Evolutionary conservation across 1,140 invertebrate species (phyloP).

Genomic region (Zaprionus ghesquierei): DNA sequence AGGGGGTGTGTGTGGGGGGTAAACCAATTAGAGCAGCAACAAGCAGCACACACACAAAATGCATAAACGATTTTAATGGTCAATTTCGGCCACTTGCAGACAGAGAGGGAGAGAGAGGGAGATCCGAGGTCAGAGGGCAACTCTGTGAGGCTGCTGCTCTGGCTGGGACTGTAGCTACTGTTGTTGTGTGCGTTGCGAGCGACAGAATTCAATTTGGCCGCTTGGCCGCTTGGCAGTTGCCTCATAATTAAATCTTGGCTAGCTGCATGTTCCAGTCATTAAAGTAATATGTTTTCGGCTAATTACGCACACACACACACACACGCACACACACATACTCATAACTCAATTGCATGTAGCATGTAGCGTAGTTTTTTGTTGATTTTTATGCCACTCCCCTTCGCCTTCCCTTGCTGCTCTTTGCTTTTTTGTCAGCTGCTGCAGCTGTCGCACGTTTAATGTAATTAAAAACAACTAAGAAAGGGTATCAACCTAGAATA

Average conservation of each 20-base stretch:
- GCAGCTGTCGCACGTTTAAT: constrained; percentile 20
- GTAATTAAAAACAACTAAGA: constrained; percentile 30
- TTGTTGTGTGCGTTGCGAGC: constrained; percentile 11
- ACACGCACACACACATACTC: constrained; percentile 6
- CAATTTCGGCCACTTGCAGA: constrained; percentile 33
- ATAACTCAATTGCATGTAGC: constrained; percentile 48
- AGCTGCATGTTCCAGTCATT: constrained; percentile 48
- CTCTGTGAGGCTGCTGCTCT: background rate
- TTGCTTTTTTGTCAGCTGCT: background rate
- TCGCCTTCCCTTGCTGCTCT: constrained; percentile 9
- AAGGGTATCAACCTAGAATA: background rate
- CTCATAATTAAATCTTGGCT: constrained; percentile 49
- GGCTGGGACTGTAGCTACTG: background rate
- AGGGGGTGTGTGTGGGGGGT: background rate
- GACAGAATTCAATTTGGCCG: constrained; percentile 47
- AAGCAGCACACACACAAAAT: constrained; percentile 51
- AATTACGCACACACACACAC: constrained; percentile 43
- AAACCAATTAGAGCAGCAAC: constrained; percentile 54
- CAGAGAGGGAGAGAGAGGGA: background rate
- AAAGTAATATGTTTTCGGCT: constrained; percentile 62
- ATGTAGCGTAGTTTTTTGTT: constrained; percentile 10
- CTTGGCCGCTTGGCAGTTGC: constrained; percentile 36
- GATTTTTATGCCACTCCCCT: background rate
- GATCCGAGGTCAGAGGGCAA: background rate
- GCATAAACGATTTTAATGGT: constrained; percentile 61